Conservation (phyloP, 2,888 invertebrate genomes). For the Meteorus colon region DNA sequence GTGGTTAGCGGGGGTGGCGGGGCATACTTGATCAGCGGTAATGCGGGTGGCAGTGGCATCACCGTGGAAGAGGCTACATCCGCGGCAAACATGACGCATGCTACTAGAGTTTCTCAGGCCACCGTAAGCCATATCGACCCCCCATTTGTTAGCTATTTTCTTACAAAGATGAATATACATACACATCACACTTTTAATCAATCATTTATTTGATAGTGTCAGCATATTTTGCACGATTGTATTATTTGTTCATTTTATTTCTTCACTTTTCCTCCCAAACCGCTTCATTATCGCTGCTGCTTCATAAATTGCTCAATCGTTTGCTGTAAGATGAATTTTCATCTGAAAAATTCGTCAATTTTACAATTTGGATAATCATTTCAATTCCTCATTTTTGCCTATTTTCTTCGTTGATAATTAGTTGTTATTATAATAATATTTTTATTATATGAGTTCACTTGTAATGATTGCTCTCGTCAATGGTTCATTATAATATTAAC, state of each 20-base stretch:
- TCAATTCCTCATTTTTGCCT: too few relatives aligned
- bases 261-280: neutral
- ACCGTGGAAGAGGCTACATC: conserved; percentile 76
- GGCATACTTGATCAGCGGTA: conserved; percentile 75
- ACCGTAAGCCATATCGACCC: conserved; percentile 79
- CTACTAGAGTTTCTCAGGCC: conserved; percentile 90
- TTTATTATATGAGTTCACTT: too few relatives aligned
- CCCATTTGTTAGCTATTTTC: conserved; percentile 67
- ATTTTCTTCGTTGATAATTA: too few relatives aligned
- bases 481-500: neutral
- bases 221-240: neutral
- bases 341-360: too few relatives aligned
- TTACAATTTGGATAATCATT: too few relatives aligned
- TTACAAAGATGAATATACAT: conserved; percentile 42
- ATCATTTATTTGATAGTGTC: neutral
- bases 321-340: too few relatives aligned
- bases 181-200: neutral
- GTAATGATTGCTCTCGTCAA: too few relatives aligned
- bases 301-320: neutral
- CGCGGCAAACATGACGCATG: conserved; percentile 80
- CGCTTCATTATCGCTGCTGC: neutral
- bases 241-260: neutral
- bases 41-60: conserved; percentile 70
- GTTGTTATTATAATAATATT: too few relatives aligned
- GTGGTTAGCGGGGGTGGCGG: conserved; percentile 74